Base-by-base conservation (phyloP, 2,113 vertebrate species). In the Onychostoma macrolepis region DNA sequence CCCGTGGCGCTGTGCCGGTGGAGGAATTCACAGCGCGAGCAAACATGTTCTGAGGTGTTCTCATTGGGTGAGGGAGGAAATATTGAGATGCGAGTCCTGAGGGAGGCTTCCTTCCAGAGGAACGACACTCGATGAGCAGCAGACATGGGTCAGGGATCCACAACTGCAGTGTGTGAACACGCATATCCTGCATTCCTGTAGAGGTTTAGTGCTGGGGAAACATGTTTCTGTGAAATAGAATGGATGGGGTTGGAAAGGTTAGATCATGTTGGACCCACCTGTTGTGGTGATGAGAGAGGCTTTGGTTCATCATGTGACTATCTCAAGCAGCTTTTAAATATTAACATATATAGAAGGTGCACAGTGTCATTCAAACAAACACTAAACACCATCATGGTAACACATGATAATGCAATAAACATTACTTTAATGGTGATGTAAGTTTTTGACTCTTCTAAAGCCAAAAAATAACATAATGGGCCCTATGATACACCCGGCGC, bases 1-100 rank as follows among this genome's bases (percentile, higher is more conserved):
- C 87, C 87, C 67, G 76, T 80, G 74, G 81, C 36, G 48, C 38
- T 53, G 53, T 21, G 78, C 71, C 58, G 30, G 80, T 65, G 83
- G 53, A 67, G 72, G 87, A 48, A 88, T 63, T 80, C 76, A 24
- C 72, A 79, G 81, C 33, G 24, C 36, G 4, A 58, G 61, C 33
- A 45, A 86, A 83, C 43, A 26, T 77, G 45, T 69, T 86, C 61
- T 24, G 74, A 71, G 65, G 82, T 78, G 50, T 72, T 79, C 77
- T 61, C 63, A 19, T 11, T 38, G 84, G 61, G 61, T 28, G 33
- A 87, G 81, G 80, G 50, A 72, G 81, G 67, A 74, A 72, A 63
- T 74, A 58, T 38, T 77, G 78, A 61, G 82, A 84, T n/a, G 4
- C 41, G 77, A 24, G 76, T 50, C 67, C 80, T 72, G 69, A 24